Conservation (phyloP, 2,888 invertebrate species). For the Drosophila prolongata region DNA sequence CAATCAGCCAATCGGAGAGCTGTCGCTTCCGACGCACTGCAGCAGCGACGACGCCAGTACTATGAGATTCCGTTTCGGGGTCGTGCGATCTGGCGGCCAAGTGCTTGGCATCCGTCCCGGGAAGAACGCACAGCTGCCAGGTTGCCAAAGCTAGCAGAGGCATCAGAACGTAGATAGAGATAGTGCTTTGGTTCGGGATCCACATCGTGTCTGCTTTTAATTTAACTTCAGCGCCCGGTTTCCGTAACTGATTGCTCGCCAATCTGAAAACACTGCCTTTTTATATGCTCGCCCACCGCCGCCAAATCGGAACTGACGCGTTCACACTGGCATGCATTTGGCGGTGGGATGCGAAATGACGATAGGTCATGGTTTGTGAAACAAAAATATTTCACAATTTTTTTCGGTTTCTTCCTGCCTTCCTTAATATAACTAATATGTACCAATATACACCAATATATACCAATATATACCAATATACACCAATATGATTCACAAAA, state of each 20-base stretch:
- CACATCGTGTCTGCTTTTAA: neutral
- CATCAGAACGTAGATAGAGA: slow-evolving; percentile 7
- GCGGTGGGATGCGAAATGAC: neutral
- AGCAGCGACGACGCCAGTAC: slow-evolving; percentile 10
- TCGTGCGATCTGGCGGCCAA: slow-evolving; percentile 45
- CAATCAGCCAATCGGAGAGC: slow-evolving; percentile 88
- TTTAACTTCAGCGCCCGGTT: slow-evolving; percentile 1
- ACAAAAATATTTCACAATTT: too few species aligned
- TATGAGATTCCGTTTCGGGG: slow-evolving; percentile 62
- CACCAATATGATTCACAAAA: too few species aligned
- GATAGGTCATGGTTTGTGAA: neutral
- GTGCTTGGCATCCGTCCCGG: slow-evolving; percentile 52
- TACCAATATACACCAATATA: too few species aligned
- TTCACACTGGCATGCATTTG: neutral
- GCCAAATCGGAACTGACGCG: neutral
- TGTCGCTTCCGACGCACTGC: slow-evolving; percentile 64
- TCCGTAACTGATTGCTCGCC: slow-evolving; percentile 34
- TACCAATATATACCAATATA: too few species aligned
- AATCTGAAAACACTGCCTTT: slow-evolving; percentile 32
- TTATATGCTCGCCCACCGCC: slow-evolving; percentile 44
- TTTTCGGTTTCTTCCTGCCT: too few species aligned
- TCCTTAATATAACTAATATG: too few species aligned
- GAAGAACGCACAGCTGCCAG: slow-evolving; percentile 49
- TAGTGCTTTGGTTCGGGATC: slow-evolving; percentile 7
- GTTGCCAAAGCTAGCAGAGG: slow-evolving; percentile 20